These are phyloP conservation scores for Anolis carolinensis DNA, from an alignment of 2,113 vertebrate species.

Conservation along the genomic window DNA sequence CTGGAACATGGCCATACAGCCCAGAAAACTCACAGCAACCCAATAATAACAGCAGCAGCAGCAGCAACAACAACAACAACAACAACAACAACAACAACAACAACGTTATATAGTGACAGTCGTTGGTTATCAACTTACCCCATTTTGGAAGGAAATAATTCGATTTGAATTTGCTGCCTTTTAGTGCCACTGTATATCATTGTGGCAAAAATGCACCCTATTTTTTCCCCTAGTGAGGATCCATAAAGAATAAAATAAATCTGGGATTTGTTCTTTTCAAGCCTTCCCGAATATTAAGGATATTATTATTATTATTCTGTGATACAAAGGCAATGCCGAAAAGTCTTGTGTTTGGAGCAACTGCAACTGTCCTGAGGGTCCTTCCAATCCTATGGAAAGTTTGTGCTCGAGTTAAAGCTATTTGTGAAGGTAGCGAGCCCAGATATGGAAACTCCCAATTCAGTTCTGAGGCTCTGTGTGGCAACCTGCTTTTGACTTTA, in stretches of 20 bases:
- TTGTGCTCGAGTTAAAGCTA: not conserved
- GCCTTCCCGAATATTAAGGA: too few relatives aligned
- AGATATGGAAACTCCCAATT: not conserved
- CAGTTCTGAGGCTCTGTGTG: not conserved
- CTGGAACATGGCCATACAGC: too few relatives aligned
- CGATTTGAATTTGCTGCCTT: not conserved
- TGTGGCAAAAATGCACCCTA: not conserved
- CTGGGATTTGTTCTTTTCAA: too few relatives aligned
- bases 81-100: too few relatives aligned
- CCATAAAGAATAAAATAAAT: not conserved
- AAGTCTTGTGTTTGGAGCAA: not conserved
- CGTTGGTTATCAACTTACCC: not conserved
- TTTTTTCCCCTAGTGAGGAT: not conserved
- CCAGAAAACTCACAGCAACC: too few relatives aligned
- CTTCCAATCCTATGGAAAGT: conserved; percentile 19
- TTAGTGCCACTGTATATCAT: not conserved
- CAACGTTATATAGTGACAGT: too few relatives aligned
- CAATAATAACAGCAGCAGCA: too few relatives aligned
- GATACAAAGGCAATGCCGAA: not conserved
- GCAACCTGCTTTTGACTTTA: not conserved
- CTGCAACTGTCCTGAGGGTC: not conserved
- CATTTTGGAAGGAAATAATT: not conserved
- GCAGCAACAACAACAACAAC: too few relatives aligned
- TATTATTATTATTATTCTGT: not conserved
- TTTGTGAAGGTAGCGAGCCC: not conserved